phyloP scores from a whole-genome alignment of 2,888 invertebrate genomes.

The Heliconius hortense region DNA sequence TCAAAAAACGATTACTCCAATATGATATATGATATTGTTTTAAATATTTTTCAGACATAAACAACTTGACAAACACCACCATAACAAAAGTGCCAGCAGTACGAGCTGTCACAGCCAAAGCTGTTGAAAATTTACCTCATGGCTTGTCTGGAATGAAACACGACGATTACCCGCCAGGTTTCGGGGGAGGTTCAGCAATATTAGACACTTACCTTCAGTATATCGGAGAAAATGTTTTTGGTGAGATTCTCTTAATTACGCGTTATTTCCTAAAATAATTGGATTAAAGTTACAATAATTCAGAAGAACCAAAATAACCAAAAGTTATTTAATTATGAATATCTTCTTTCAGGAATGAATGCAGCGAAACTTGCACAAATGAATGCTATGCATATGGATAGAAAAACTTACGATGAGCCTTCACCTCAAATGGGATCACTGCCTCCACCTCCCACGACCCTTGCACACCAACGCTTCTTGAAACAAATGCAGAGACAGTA shows the following conservation, averaged over 20 bases:
- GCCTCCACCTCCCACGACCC: conserved; percentile 79
- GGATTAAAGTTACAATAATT: neutral
- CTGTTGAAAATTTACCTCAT: conserved; percentile 83
- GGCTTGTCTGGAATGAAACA: conserved; percentile 84
- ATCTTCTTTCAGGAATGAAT: conserved; percentile 83
- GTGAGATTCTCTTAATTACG: conserved; percentile 58
- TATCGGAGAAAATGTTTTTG: conserved; percentile 91
- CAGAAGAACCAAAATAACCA: neutral
- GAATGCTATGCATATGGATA: conserved; percentile 82
- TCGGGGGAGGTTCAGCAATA: conserved; percentile 88
- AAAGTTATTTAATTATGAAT: neutral
- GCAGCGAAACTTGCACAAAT: conserved; percentile 90
- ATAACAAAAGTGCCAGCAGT: conserved; percentile 84
- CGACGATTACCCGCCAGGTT: conserved; percentile 86
- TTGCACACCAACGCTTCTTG: conserved; percentile 83
- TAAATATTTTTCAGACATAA: conserved; percentile 60
- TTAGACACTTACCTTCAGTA: conserved; percentile 94
- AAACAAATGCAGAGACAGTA: conserved; percentile 85
- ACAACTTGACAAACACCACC: conserved; percentile 84
- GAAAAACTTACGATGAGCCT: conserved; percentile 81
- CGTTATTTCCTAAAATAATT: neutral
- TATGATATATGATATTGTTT: neutral
- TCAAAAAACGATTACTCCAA: neutral
- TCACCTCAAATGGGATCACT: conserved; percentile 79
- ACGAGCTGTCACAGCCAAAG: conserved; percentile 85